Evolutionary conservation across 2,888 invertebrate genomes (phyloP), one percentile per base, ranked within the genome.

Genomic region (Ennomos quercinarius): DNA sequence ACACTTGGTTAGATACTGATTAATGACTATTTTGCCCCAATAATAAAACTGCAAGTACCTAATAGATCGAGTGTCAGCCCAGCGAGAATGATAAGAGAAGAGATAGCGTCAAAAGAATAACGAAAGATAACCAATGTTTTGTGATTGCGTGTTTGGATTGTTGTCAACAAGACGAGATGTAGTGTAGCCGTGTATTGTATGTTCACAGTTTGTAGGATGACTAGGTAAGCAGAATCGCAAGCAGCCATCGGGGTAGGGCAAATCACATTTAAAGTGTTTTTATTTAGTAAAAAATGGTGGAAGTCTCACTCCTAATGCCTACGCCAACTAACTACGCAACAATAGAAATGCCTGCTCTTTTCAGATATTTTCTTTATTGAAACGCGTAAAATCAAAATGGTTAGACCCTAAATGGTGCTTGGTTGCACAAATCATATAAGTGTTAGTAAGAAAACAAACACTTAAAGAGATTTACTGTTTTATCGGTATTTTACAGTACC

Each of bases 181-280:
- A 36, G 73, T 74, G 78, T 78, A 60, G 71, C 64, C 72, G 71
- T 70, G 75, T 72, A 72, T 72, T 76, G 65, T 58, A 60, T 64
- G 73, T 61, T 51, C 57, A 64, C 57, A 64, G 64, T 65, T 57
- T 49, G 61, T 56, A 54, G 52, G 35, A 50, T 1, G 27, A 58
- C 70, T 68, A 73, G 65, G 47, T 59, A 75, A 75, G 75, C 75
- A 66, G 68, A 66, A 56, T 65, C 54, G 68, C 74, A 72, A 66
- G 72, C 73, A 70, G 68, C 70, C 62, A 46, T 57, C 67, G 61
- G 62, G 55, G 57, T 13, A 47, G 66, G 67, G 69, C 68, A 67
- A 67, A 66, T 67, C 71, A 69, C 62, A 48, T 62, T 36, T 10
- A 38, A 40, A 10, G 12, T 35, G 35, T 9, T 3, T 12, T 34